Conservation (phyloP, 2,888 invertebrate species). For the Polylopha cassiicola region DNA sequence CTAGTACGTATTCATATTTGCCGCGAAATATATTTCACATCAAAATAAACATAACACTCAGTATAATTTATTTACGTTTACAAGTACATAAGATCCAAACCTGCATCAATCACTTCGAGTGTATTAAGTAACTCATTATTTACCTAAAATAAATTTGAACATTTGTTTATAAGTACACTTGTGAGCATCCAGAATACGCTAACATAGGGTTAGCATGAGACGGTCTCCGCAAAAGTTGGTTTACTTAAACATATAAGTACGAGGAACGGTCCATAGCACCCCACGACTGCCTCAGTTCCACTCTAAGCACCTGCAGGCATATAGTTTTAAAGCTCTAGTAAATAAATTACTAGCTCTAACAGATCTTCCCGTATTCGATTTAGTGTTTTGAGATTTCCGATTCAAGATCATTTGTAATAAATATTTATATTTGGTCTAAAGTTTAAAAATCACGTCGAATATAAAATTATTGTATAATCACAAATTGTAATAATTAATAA, state of each 20-base stretch:
- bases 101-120: too few species aligned
- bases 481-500: constrained; percentile 36
- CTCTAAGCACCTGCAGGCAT: too few species aligned
- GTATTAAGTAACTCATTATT: background rate
- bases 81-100: too few species aligned
- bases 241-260: constrained; percentile 20
- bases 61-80: too few species aligned
- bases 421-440: constrained; percentile 30
- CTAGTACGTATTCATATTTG: too few species aligned
- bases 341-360: too few species aligned
- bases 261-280: constrained; percentile 15
- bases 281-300: constrained; percentile 13
- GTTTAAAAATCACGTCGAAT: constrained; percentile 48
- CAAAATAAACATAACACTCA: too few species aligned
- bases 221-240: too few species aligned
- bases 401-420: constrained; percentile 15
- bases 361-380: constrained; percentile 20
- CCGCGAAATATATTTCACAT: too few species aligned
- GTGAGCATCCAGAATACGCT: constrained; percentile 10
- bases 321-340: too few species aligned
- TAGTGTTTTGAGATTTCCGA: constrained; percentile 10
- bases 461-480: constrained; percentile 33
- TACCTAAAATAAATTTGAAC: constrained; percentile 2
- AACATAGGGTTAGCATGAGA: too few species aligned
- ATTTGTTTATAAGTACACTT: constrained; percentile 19